Conservation (phyloP, 2,113 vertebrate species). For the Pogonocichla stellata region DNA sequence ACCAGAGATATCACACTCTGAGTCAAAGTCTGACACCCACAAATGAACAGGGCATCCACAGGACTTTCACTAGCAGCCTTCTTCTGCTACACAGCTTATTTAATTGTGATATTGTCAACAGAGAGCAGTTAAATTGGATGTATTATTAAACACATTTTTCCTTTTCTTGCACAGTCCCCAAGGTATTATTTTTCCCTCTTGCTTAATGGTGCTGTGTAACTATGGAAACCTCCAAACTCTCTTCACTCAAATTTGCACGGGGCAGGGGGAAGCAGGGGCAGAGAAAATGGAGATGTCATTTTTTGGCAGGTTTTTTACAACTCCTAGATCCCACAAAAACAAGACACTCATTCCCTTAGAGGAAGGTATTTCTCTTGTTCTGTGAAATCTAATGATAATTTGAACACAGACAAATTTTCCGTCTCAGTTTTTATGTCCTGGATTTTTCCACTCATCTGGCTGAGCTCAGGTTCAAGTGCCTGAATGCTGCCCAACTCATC, state of each 20-base stretch:
- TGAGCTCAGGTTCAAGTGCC: background rate
- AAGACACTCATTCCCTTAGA: background rate
- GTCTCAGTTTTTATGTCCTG: background rate
- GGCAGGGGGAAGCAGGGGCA: background rate
- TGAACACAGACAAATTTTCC: background rate
- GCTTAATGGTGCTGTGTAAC: slow-evolving; percentile 19
- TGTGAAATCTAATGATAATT: background rate
- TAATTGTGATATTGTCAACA: slow-evolving; percentile 20
- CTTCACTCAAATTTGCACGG: background rate
- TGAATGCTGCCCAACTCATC: background rate
- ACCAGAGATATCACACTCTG: background rate
- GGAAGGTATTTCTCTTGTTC: background rate
- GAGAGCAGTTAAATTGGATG: background rate
- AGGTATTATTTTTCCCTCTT: background rate
- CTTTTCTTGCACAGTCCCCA: background rate
- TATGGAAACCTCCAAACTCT: slow-evolving; percentile 50
- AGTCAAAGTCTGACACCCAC: background rate
- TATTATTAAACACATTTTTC: slow-evolving; percentile 26
- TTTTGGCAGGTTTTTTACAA: background rate
- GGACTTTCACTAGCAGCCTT: slow-evolving; percentile 1
- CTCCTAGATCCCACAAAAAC: background rate
- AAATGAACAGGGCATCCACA: background rate
- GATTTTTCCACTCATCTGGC: background rate
- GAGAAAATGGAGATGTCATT: background rate
- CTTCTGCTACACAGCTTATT: slow-evolving; percentile 30